Evolutionary conservation across 2,888 invertebrate genomes (phyloP), one percentile per base, ranked within the genome.

Genomic region (Lasioglossum calceatum): DNA sequence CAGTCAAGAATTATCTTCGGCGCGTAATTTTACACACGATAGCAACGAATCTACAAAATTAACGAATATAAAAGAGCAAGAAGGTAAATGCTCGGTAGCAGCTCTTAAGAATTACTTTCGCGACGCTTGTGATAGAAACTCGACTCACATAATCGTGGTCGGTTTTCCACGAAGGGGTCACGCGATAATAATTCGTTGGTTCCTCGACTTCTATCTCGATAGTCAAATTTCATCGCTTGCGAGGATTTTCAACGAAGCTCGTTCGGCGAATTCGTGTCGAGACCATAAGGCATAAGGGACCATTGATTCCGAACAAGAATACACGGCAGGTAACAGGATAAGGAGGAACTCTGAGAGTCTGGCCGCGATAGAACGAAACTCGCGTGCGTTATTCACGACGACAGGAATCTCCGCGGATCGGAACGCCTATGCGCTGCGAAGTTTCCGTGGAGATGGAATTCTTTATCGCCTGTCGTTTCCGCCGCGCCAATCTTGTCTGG

Each of bases 371-470:
- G 23, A 27, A n/a, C 0, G 47, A 19, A 42, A 64, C 23, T n/a
- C 70, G 27, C 44, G 36, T 44, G 47, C 36, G 70, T 80, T 79
- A 75, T 70, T 77, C 81, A 73, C 36, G 75, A 47, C 44, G 32
- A 5, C 54, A 36, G 39, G 74, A 54, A 75, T 75, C 74, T 64
- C 42, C 32, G 47, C 67, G 27, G 27, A 81, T 54, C 42, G 79
- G 72, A 77, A 84, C 78, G 42, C 79, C 64, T 50, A 44, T 79
- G 64, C 73, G 7, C 54, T 58, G 67, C 61, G 36, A 76, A 47
- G 73, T 70, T 74, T 50, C 78, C 80, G 71, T 58, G 75, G 74
- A 85, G 85, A 87, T 85, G 85, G 81, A 81, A 87, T 79, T 77
- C 79, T 75, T 86, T 71, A 79, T 82, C 58, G 50, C 72, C 42